phyloP scores from a whole-genome alignment of 1,140 invertebrate species.

The Drosophila kohkoa region DNA sequence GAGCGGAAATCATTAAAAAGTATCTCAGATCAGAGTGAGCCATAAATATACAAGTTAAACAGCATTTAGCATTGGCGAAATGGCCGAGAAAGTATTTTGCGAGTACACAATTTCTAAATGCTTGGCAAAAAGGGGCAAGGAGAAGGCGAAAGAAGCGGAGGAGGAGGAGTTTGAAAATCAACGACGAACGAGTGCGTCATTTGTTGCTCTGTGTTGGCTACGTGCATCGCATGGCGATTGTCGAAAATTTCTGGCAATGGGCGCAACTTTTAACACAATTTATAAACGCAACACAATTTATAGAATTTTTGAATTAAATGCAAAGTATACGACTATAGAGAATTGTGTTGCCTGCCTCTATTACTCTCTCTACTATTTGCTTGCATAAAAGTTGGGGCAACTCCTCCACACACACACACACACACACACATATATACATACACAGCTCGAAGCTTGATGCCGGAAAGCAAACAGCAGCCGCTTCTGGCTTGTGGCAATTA shows the following conservation, averaged over 20 bases:
- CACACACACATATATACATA: too few species aligned
- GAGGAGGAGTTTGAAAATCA: conserved; percentile 48
- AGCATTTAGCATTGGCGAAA: not conserved
- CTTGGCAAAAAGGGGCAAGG: not conserved
- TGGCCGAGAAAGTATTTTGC: not conserved
- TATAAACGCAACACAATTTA: conserved; percentile 78
- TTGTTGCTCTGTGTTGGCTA: conserved; percentile 45
- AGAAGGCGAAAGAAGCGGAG: not conserved
- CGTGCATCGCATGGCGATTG: conserved; percentile 67
- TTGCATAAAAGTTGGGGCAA: conserved; percentile 60
- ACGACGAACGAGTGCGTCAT: conserved; percentile 53
- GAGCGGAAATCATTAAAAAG: not conserved
- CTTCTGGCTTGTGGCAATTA: conserved; percentile 62
- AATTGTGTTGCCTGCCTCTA: not conserved
- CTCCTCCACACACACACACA: conserved; percentile 10
- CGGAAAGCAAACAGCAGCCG: conserved; percentile 64
- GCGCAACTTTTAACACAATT: conserved; percentile 79
- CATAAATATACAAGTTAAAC: not conserved
- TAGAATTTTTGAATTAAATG: conserved; percentile 79
- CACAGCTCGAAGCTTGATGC: not conserved
- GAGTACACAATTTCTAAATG: conserved; percentile 13
- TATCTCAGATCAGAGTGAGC: not conserved
- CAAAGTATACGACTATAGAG: conserved; percentile 42
- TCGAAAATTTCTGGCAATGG: conserved; percentile 50
- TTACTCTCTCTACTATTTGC: conserved; percentile 24